Evolutionary conservation across 2,888 invertebrate species (phyloP).

Genomic region (Serripes groenlandicus): DNA sequence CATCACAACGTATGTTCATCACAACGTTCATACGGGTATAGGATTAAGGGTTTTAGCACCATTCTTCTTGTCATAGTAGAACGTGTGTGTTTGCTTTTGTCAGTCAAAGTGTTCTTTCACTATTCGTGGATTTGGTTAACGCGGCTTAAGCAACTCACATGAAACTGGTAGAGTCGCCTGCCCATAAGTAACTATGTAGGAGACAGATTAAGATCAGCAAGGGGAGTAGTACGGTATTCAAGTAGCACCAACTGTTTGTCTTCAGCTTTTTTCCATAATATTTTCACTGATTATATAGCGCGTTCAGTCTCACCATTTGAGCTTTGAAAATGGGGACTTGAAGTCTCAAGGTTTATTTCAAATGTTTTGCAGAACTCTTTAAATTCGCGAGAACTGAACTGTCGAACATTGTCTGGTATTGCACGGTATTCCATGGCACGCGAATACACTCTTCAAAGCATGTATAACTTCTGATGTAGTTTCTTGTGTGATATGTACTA

Average conservation of each 20-base stretch:
- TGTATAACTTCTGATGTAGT: constrained; percentile 41
- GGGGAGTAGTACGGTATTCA: constrained; percentile 63
- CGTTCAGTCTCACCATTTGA: constrained; percentile 69
- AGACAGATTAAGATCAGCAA: constrained; percentile 48
- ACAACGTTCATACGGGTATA: no score
- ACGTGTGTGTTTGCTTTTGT: constrained; percentile 33
- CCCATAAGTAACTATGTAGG: constrained; percentile 64
- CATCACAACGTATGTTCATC: no score
- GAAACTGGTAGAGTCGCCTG: constrained; percentile 52
- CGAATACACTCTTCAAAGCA: constrained; percentile 48
- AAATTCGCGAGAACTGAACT: constrained; percentile 59
- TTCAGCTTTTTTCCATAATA: constrained; percentile 60
- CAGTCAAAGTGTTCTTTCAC: constrained; percentile 29
- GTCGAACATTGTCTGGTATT: constrained; percentile 58
- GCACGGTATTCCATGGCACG: constrained; percentile 54
- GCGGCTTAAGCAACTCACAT: constrained; percentile 37
- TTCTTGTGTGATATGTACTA: constrained; percentile 35
- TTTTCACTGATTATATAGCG: constrained; percentile 68
- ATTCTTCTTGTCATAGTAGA: constrained; percentile 17
- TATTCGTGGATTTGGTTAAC: constrained; percentile 3
- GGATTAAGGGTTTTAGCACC: no score
- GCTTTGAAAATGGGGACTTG: constrained; percentile 66
- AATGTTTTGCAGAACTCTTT: constrained; percentile 51
- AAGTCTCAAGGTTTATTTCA: constrained; percentile 64
- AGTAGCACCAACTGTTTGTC: constrained; percentile 60